A percentile compares a stretch with the other conserved stretches of the same genome.
phyloP scores from a whole-genome alignment of 2,113 vertebrate species.

The Poecile atricapillus region DNA sequence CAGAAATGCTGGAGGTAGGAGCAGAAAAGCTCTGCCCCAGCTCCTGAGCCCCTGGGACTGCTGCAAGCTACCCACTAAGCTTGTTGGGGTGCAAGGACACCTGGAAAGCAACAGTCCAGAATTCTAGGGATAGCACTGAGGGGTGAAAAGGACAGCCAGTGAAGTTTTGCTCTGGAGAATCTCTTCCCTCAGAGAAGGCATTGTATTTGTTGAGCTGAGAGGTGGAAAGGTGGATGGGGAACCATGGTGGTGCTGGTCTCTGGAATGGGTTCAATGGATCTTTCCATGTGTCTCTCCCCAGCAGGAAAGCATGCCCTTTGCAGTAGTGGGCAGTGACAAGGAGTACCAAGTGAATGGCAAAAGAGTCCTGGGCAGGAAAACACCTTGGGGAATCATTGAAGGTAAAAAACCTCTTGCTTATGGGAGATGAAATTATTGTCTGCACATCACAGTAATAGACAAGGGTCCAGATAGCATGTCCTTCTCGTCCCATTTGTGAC shows the following conservation, averaged over 20 bases:
- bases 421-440: neutral
- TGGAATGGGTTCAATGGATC: conserved; percentile 13
- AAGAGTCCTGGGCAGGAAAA: conserved; percentile 93
- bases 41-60: neutral
- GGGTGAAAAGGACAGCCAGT: neutral
- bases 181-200: neutral
- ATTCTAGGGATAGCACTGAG: neutral
- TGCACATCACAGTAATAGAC: neutral
- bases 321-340: conserved; percentile 96
- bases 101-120: neutral
- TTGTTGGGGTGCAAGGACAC: neutral
- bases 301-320: conserved; percentile 97
- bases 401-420: conserved; percentile 68
- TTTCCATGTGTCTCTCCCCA: conserved; percentile 42
- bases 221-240: neutral
- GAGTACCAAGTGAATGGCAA: conserved; percentile 97
- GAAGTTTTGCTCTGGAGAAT: neutral
- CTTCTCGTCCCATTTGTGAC: neutral
- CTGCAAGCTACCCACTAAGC: neutral
- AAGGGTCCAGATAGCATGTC: neutral
- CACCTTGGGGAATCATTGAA: conserved; percentile 96
- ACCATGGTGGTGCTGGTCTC: neutral
- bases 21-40: neutral
- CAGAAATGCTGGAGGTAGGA: neutral
- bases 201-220: neutral